phyloP scores from a whole-genome alignment of 2,113 vertebrate genomes.

The Lepisosteus oculatus region DNA sequence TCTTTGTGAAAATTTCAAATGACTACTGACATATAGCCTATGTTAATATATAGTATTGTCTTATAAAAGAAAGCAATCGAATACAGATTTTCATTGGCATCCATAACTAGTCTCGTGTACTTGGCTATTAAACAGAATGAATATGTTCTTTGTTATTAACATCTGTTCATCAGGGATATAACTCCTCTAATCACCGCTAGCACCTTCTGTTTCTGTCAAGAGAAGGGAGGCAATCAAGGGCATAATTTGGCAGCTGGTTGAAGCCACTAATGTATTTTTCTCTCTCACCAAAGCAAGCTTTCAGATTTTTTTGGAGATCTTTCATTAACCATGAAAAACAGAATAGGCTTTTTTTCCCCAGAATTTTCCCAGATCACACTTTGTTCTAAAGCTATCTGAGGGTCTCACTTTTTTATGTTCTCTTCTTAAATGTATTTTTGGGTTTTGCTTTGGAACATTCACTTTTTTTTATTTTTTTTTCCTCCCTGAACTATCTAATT shows the following conservation, averaged over 20 bases:
- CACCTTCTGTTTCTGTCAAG: constrained; percentile 84
- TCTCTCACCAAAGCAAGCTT: constrained; percentile 34
- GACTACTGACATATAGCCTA: constrained; percentile 65
- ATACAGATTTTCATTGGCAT: constrained; percentile 71
- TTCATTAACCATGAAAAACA: constrained; percentile 22
- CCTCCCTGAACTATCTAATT: too few relatives aligned
- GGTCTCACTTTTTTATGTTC: too few relatives aligned
- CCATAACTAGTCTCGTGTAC: constrained; percentile 75
- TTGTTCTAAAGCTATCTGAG: too few relatives aligned
- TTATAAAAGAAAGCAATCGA: constrained; percentile 52
- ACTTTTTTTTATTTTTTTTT: too few relatives aligned
- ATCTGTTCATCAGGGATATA: constrained; percentile 76
- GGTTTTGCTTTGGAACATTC: too few relatives aligned
- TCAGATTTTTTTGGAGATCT: constrained; percentile 29
- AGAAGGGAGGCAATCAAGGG: constrained; percentile 83
- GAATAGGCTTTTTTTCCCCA: background rate
- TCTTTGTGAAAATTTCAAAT: constrained; percentile 77
- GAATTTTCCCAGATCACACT: background rate
- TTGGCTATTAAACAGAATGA: constrained; percentile 81
- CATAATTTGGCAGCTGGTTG: constrained; percentile 88
- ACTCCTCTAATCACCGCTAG: constrained; percentile 76
- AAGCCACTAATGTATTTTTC: constrained; percentile 80
- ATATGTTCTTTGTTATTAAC: constrained; percentile 83
- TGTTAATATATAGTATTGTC: constrained; percentile 61
- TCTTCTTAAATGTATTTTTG: too few relatives aligned